Evolutionary conservation across 2,888 invertebrate species (phyloP).

Genomic region (Lasioglossum pauxillum): DNA sequence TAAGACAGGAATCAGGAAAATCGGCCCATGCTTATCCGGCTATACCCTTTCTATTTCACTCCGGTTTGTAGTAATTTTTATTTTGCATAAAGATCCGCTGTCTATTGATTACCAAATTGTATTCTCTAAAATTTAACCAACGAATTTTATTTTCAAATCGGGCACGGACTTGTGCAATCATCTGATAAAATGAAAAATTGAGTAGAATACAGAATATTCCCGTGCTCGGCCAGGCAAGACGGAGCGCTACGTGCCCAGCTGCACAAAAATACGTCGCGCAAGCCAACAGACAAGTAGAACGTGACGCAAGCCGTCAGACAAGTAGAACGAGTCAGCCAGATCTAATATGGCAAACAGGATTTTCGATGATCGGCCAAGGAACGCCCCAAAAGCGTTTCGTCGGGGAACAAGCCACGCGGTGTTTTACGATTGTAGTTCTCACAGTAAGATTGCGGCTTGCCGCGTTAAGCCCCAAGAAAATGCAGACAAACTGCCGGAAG

Average conservation of each 20-base stretch:
- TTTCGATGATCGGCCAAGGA: background rate
- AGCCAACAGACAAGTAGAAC: background rate
- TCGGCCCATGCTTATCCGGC: too few relatives aligned
- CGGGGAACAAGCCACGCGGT: background rate
- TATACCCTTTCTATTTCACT: too few relatives aligned
- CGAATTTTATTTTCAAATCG: too few relatives aligned
- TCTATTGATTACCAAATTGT: too few relatives aligned
- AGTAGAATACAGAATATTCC: too few relatives aligned
- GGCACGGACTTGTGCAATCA: too few relatives aligned
- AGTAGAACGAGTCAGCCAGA: background rate
- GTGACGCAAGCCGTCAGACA: background rate
- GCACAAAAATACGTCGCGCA: background rate
- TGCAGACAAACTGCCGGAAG: constrained; percentile 12
- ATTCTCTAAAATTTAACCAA: too few relatives aligned
- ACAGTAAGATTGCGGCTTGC: background rate
- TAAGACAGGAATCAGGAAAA: too few relatives aligned
- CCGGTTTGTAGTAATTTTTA: too few relatives aligned
- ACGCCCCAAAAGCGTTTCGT: background rate
- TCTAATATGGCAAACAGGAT: background rate
- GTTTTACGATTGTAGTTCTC: background rate
- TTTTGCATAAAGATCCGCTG: too few relatives aligned
- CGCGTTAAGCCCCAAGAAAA: constrained; percentile 9
- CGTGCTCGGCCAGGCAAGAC: too few relatives aligned
- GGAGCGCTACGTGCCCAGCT: background rate
- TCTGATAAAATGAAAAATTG: too few relatives aligned